Evolutionary conservation across 2,113 vertebrate genomes (phyloP), one percentile per base, ranked within the genome.

Genomic region (Cheilinus undulatus): DNA sequence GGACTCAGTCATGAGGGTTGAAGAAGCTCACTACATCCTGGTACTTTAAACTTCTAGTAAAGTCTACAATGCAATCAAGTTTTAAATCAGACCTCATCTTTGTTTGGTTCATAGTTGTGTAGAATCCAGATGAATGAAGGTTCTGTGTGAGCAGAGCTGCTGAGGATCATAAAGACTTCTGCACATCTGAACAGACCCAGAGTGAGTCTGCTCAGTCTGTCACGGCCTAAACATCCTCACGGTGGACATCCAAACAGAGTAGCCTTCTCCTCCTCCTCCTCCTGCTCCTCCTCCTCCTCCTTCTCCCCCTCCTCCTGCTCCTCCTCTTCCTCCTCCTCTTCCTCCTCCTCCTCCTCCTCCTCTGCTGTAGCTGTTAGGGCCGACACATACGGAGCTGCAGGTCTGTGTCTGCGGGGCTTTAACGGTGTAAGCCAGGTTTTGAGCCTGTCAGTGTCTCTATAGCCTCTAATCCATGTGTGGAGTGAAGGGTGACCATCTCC

Each of bases 381-480:
- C 27, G 75, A 79, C 69, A 64, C 27, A 46, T 48, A 56, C 28
- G 7, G 45, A 59, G 66, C 23, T 46, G 61, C 26, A 24, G 38
- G 45, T 63, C 24, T 66, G 42, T 12, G 65, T 58, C 48, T 61
- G 62, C 30, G 4, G 42, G 78, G 77, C 57, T 90, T 83, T 75
- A 69, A 46, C 61, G 10, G 42, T 75, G 84, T 87, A 80, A 91
- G 86, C 82, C 76, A 80, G 83, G 80, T 88, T 82, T 81, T 68
- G 61, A 85, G 71, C 53, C 80, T 79, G 88, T 89, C 90, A 81
- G 3, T 88, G 85, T 88, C 85, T 89, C 82, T 85, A 78, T 86
- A 84, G 78, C 80, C 70, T 84, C 58, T 89, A 91, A 91, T 89
- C 90, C 88, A 86, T 82, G 90, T 86, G 90, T 89, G 86, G 88